Evolutionary conservation across 1,140 invertebrate species (phyloP), one percentile per base, ranked within the genome.

Genomic region (Trichomalopsis sarcophagae): DNA sequence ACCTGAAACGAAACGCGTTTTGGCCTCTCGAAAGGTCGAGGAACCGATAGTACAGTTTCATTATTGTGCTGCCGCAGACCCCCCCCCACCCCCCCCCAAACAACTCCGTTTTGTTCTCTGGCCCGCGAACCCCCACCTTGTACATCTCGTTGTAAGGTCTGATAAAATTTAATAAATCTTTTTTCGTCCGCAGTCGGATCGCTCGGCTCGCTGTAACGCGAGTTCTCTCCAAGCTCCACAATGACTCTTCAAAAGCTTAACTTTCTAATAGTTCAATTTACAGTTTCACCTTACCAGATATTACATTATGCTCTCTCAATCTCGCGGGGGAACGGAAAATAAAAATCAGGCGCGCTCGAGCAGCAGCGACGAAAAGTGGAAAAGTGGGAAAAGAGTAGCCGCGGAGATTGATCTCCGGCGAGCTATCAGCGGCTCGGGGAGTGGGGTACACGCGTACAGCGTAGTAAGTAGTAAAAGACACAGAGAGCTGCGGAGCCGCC

Each of bases 211-310:
- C 17, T 55, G 50, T 55, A 76, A 81, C 47, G 73, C 13, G 68
- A 81, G 44, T 81, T 81, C 66, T 21, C 55, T 81, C 79, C n/a
- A 73, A 50, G 40, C 13, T 73, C 2, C 27, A 73, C 69, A 50
- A 73, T 81, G 80, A 81, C 80, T 73, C 27, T 73, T 55, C 44
- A 73, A 81, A 81, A 81, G 80, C 44, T 73, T 40, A 73, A 73
- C 80, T 81, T 81, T 81, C 80, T 74, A 74, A 81, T 81, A 74
- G 69, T 74, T 73, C 69, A 33, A 81, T 81, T 73, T 76, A 76
- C 80, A 55, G 36, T 71, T 76, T 76, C 74, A 76, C 44, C 13
- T 71, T 81, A 71, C 78, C 3, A 71, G 23, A 71, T 21, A 71
- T 11, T 36, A 36, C 5, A 36, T 36, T 36, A 9, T 66, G 7